Evolutionary conservation across 2,797 vertebrate genomes (phyloP).

Genomic region (Platalea minor): DNA sequence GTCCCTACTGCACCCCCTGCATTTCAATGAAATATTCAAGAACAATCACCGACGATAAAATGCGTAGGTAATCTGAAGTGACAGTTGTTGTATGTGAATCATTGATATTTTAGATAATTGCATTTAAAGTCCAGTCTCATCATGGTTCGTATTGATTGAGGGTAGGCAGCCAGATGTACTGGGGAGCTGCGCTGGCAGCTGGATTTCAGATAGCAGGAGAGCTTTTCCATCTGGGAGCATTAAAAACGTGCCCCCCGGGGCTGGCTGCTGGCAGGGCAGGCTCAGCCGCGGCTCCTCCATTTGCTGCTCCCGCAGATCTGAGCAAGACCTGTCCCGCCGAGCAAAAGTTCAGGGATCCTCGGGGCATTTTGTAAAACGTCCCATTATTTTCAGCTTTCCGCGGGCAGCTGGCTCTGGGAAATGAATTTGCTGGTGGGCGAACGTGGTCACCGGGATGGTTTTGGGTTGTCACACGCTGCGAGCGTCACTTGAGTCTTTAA

Average conservation of each 20-base stretch:
- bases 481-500: background rate
- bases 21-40: slow-evolving; percentile 32
- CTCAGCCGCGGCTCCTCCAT: too few species aligned
- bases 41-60: background rate
- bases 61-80: slow-evolving; percentile 4
- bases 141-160: slow-evolving; percentile 31
- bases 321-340: background rate
- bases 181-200: background rate
- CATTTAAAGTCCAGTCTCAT: slow-evolving; percentile 34
- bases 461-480: background rate
- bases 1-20: background rate
- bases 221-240: slow-evolving; percentile 1
- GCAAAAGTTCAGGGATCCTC: background rate
- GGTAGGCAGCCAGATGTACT: background rate
- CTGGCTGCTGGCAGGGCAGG: background rate
- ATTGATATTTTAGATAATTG: slow-evolving; percentile 57
- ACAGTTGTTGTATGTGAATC: background rate
- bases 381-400: background rate
- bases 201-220: background rate
- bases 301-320: background rate
- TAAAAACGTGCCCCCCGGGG: background rate
- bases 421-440: background rate
- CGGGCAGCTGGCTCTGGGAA: background rate
- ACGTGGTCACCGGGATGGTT: background rate
- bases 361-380: background rate